Evolutionary conservation across 2,888 invertebrate genomes (phyloP), one percentile per base, ranked within the genome.

Genomic region (Piscicola geometra): DNA sequence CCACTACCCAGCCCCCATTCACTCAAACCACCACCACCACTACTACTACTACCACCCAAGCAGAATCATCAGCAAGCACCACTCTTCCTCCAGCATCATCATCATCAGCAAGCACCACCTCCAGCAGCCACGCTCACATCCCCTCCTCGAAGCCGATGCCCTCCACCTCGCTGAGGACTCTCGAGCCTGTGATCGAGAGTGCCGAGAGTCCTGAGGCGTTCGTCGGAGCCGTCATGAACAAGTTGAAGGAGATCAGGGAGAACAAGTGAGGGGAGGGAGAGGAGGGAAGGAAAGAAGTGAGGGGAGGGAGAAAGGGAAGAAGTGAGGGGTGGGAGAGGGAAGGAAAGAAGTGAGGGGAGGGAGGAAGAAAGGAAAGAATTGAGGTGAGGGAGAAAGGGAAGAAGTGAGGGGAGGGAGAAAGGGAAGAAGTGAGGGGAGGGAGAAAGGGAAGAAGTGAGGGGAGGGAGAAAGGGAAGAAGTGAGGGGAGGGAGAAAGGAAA

Each of bases 201-300:
- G 60, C 71, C 5, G 76, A 76, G 36, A 76, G 71, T 21, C 56
- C 71, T 0, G 76, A 76, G n/a, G 76, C 76, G n/a, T 76, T 76
- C 67, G 30, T 71, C 2, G 76, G 76, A 0, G 68, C 56, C 28
- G 76, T 76, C 9, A 71, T 71, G 18, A 33, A 68, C 21, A 56
- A 76, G 71, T 33, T 76, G 50, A 71, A 71, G 47, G 71, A 76
- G 35, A 71, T 76, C n/a, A 56, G 76, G n/a, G 60, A 56, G 3
- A 56, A 56, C 60, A 56, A 56, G n/a, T 41, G 15, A 41, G 5
- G 41, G 15, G 15, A 41, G 41, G 41, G 15, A 9, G 41, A 41
- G 15, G 5, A 41, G 41, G 15, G 5, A 15, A 41, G 41, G 5
- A 15, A 15, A 15, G 5, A 15, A 9, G 41, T 41, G 15, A 15